Conservation (phyloP, 2,797 vertebrate species). For the Chloroceryle inda region DNA sequence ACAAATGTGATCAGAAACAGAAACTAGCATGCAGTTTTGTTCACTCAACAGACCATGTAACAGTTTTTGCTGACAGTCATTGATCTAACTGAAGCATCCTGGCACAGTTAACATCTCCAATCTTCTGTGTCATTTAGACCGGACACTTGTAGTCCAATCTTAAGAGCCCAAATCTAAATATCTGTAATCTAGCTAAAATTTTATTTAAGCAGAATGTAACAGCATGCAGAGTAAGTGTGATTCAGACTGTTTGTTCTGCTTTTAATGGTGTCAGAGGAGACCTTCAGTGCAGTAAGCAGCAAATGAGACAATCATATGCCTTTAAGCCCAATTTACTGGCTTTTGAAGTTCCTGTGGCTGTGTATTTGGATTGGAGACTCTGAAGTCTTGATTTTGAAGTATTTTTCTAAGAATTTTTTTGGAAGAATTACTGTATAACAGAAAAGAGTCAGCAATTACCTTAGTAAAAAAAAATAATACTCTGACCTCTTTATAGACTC, state of each 20-base stretch:
- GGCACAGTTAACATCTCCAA: not conserved
- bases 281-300: not conserved
- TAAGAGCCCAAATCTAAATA: not conserved
- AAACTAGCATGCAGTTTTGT: not conserved
- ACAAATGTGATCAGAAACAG: not conserved
- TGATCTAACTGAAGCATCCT: not conserved
- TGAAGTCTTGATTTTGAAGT: not conserved
- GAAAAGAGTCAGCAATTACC: not conserved
- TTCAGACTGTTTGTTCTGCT: not conserved
- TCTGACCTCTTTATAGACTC: not conserved
- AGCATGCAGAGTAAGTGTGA: not conserved
- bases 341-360: not conserved
- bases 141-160: not conserved
- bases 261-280: not conserved
- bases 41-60: not conserved
- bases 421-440: not conserved
- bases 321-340: not conserved
- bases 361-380: not conserved
- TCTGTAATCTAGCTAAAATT: not conserved
- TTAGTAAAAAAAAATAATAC: not conserved
- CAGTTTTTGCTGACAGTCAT: not conserved
- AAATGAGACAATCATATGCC: not conserved
- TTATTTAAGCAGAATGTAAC: not conserved
- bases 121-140: not conserved
- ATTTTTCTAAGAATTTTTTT: not conserved